These are phyloP conservation scores for Zapus hudsonius DNA, from an alignment of 2,113 vertebrate genomes.

Conservation along the genomic window DNA sequence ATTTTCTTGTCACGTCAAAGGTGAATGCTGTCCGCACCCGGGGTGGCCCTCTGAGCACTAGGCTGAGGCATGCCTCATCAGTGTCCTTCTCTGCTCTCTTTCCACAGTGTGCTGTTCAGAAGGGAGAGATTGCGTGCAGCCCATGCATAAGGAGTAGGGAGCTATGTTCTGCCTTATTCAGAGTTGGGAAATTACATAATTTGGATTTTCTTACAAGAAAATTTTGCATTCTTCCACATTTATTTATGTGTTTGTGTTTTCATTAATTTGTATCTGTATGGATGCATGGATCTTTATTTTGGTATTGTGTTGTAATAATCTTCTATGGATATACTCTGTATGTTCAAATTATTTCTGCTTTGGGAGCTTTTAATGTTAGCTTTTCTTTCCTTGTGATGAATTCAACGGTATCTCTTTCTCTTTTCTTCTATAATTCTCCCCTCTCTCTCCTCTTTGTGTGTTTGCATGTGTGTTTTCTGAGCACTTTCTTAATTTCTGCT, in stretches of 20 bases:
- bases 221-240: neutral
- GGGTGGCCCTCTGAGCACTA: neutral
- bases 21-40: neutral
- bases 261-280: neutral
- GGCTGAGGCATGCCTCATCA: too few relatives aligned
- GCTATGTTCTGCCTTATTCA: neutral
- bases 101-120: neutral
- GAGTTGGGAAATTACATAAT: neutral
- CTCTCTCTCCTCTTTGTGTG: neutral
- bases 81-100: neutral
- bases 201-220: neutral
- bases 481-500: neutral
- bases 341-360: neutral
- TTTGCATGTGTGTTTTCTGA: neutral
- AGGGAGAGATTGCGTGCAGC: neutral
- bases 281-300: neutral
- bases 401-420: too few relatives aligned
- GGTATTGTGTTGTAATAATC: neutral
- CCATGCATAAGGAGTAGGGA: neutral
- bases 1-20: too few relatives aligned
- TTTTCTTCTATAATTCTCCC: too few relatives aligned
- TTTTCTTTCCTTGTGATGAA: neutral
- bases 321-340: neutral
- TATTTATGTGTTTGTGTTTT: neutral
- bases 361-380: neutral